Evolutionary conservation across 2,888 invertebrate genomes (phyloP).

Genomic region (Abscondita cerata): DNA sequence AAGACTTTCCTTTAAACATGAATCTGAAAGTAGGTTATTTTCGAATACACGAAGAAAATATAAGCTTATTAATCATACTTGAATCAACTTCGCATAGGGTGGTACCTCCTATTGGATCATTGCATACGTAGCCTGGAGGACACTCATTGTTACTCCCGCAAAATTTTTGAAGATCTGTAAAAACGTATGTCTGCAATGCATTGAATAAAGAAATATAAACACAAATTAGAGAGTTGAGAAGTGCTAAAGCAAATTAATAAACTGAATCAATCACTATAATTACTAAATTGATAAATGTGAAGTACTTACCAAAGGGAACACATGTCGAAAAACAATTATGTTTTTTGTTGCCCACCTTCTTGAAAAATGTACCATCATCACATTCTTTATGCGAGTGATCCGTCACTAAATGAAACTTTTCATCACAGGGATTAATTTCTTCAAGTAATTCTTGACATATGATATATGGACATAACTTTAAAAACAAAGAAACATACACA

Average conservation of each 20-base stretch:
- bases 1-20: constrained; percentile 35
- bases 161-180: no score
- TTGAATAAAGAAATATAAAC: no score
- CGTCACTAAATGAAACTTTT: constrained; percentile 36
- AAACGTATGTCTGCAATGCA: no score
- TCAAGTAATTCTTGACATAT: no score
- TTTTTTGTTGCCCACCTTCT: constrained; percentile 11
- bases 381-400: constrained; percentile 43
- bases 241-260: no score
- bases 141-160: constrained; percentile 37
- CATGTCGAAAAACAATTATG: constrained; percentile 35
- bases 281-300: neutral
- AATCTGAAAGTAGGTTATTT: constrained; percentile 26
- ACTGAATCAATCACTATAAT: no score
- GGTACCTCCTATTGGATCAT: constrained; percentile 37
- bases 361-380: constrained; percentile 9
- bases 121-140: constrained; percentile 48
- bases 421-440: constrained; percentile 16
- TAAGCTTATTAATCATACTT: constrained; percentile 35
- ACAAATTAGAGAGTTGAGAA: no score
- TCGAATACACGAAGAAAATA: no score
- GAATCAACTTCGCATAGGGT: constrained; percentile 43
- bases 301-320: constrained; percentile 18
- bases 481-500: no score
- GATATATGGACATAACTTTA: no score